phyloP scores from a whole-genome alignment of 2,113 vertebrate species.

The Perca flavescens region DNA sequence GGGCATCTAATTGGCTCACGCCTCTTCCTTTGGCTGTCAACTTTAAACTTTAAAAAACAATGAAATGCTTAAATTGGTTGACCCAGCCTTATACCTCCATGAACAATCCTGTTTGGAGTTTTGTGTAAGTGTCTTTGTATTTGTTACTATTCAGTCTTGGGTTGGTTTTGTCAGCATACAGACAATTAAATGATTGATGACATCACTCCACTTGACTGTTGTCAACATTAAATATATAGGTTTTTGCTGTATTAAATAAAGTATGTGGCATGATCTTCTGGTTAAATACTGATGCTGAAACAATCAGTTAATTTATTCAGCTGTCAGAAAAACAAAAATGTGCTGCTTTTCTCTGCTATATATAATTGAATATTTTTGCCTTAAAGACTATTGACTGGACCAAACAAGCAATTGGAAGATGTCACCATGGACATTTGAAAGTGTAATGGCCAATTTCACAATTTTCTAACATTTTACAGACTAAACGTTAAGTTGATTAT shows the following conservation, averaged over 20 bases:
- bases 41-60: conserved; percentile 60
- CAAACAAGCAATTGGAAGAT: background rate
- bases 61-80: conserved; percentile 56
- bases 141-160: conserved; percentile 1
- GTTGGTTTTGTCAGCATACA: background rate
- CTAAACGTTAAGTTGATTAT: background rate
- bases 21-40: conserved; percentile 78
- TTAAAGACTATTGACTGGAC: background rate
- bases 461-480: background rate
- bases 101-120: conserved; percentile 17
- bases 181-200: background rate
- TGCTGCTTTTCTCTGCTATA: background rate
- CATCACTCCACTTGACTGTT: background rate
- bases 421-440: background rate
- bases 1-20: conserved; percentile 80
- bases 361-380: background rate
- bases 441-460: background rate
- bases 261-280: background rate
- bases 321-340: background rate
- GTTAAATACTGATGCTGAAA: background rate
- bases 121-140: conserved; percentile 7
- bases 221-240: background rate
- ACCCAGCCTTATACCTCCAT: conserved; percentile 1
- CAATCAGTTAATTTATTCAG: background rate
- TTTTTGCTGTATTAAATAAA: background rate